These are phyloP conservation scores for Perdita meconis DNA, from an alignment of 2,888 invertebrate species.

Conservation along the genomic window DNA sequence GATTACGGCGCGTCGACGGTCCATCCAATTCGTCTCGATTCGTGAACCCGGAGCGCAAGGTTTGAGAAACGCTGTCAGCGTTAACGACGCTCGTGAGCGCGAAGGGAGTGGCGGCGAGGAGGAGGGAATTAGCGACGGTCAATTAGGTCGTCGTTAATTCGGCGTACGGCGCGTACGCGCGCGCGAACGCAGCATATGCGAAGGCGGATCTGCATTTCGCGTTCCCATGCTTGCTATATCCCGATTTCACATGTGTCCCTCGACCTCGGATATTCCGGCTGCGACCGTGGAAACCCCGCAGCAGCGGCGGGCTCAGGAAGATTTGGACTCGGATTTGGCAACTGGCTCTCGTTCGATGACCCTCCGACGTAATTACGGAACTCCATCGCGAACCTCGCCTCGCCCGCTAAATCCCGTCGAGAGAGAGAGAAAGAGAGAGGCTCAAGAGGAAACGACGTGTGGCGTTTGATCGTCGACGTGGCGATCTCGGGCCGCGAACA, in stretches of 20 bases:
- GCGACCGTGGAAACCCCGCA: slow-evolving; percentile 1
- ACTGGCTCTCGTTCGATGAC: slow-evolving; percentile 20
- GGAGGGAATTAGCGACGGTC: slow-evolving; percentile 68
- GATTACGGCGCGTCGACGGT: too few relatives aligned
- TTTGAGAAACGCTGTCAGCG: slow-evolving; percentile 42
- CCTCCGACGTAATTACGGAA: neutral
- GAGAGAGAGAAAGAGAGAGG: neutral
- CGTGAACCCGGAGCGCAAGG: neutral
- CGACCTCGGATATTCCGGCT: neutral
- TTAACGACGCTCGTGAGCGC: slow-evolving; percentile 47
- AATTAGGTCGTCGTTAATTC: slow-evolving; percentile 69
- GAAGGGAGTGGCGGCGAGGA: slow-evolving; percentile 19
- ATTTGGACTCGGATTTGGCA: slow-evolving; percentile 14
- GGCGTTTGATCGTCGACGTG: neutral
- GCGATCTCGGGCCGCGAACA: neutral
- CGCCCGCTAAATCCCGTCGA: neutral
- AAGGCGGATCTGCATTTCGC: slow-evolving; percentile 70
- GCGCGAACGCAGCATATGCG: slow-evolving; percentile 59
- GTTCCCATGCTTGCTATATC: slow-evolving; percentile 66
- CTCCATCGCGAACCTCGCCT: neutral
- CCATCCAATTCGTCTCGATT: too few relatives aligned
- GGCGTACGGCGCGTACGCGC: slow-evolving; percentile 48
- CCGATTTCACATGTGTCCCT: slow-evolving; percentile 67
- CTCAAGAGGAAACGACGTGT: too few relatives aligned
- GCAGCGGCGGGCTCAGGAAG: slow-evolving; percentile 37